These are phyloP conservation scores for Pachliopta kotzebuea DNA, from an alignment of 2,888 invertebrate genomes.

Conservation along the genomic window DNA sequence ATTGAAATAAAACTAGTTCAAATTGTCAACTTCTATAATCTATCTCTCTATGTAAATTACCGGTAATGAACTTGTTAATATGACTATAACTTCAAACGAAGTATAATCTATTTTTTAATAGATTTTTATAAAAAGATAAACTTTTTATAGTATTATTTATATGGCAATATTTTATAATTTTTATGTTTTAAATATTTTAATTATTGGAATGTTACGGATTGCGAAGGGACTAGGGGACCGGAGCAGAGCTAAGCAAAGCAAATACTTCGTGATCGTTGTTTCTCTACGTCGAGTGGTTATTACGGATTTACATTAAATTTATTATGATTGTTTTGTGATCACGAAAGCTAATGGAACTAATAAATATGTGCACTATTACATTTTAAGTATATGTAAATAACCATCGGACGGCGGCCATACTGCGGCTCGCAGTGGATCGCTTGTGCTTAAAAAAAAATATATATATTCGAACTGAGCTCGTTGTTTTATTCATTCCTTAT, in stretches of 20 bases:
- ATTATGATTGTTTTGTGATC: constrained; percentile 60
- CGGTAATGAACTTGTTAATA: background rate
- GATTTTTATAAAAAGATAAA: constrained; percentile 19
- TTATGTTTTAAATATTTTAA: constrained; percentile 27
- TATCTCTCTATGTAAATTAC: no score
- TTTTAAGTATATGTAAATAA: constrained; percentile 53
- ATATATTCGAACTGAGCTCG: constrained; percentile 57
- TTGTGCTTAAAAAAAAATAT: constrained; percentile 71
- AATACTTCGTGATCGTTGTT: constrained; percentile 40
- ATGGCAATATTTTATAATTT: constrained; percentile 12
- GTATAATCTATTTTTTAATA: background rate
- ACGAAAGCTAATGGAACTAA: constrained; percentile 60
- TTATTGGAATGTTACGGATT: constrained; percentile 47
- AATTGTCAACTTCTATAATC: no score
- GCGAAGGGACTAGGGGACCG: constrained; percentile 57
- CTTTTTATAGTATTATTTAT: constrained; percentile 10
- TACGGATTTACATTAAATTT: constrained; percentile 36
- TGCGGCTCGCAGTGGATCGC: constrained; percentile 52
- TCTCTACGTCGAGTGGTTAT: constrained; percentile 44
- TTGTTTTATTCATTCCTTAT: constrained; percentile 45
- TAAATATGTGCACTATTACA: constrained; percentile 51
- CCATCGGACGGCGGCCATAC: constrained; percentile 34
- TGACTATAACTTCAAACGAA: background rate
- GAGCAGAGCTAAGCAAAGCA: constrained; percentile 42
- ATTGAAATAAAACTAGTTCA: no score